Conservation (phyloP, 2,113 vertebrate species). For the Hippocampus barbouri region DNA sequence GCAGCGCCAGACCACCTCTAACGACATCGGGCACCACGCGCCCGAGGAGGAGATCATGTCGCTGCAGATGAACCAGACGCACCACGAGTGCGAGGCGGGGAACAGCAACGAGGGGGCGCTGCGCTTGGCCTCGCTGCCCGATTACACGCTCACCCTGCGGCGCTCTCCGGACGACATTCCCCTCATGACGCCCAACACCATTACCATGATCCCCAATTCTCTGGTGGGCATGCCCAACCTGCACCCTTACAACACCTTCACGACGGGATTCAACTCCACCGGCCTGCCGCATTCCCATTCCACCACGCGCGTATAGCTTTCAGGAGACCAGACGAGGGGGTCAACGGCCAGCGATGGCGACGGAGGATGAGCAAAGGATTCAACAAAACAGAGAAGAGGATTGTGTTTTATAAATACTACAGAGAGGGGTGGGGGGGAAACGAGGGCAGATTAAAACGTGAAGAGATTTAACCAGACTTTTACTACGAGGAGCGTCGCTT, state of each 20-base stretch:
- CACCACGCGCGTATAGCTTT: constrained; percentile 98
- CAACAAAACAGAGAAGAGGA: constrained; percentile 51
- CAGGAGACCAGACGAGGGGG: constrained; percentile 56
- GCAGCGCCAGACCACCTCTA: constrained; percentile 77
- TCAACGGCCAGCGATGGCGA: constrained; percentile 19
- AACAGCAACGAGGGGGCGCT: constrained; percentile 78
- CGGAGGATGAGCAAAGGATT: constrained; percentile 41
- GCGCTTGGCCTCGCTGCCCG: constrained; percentile 86
- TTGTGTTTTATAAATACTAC: constrained; percentile 76
- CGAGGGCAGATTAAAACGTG: constrained; percentile 61
- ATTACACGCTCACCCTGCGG: constrained; percentile 94
- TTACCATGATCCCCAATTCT: constrained; percentile 99
- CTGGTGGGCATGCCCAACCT: constrained; percentile 95
- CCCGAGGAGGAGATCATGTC: constrained; percentile 95
- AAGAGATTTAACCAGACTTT: constrained; percentile 72
- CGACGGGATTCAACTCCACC: constrained; percentile 93
- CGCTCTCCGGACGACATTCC: constrained; percentile 97
- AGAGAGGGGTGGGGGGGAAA: constrained; percentile 37
- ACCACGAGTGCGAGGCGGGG: constrained; percentile 86
- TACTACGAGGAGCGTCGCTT: constrained; percentile 62
- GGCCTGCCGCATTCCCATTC: constrained; percentile 98
- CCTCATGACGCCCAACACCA: constrained; percentile 97
- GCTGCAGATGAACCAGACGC: constrained; percentile 91
- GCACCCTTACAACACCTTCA: constrained; percentile 98
- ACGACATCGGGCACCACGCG: constrained; percentile 82